These are phyloP conservation scores for Ptilonorhynchus violaceus DNA, from an alignment of 2,113 vertebrate species.

Conservation along the genomic window DNA sequence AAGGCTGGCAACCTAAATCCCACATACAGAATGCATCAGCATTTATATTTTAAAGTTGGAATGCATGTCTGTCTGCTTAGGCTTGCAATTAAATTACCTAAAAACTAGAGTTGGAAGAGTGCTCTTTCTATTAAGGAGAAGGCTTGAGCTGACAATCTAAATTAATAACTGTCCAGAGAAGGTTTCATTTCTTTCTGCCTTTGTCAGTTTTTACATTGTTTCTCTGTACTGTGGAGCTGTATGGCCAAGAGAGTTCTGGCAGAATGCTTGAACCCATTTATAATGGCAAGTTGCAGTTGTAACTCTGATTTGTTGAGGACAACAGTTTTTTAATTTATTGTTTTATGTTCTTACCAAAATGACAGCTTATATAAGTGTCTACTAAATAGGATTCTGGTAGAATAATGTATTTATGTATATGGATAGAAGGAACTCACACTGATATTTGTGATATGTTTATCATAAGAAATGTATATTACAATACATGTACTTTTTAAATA, in stretches of 20 bases:
- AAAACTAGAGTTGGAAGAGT: not conserved
- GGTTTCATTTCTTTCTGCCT: not conserved
- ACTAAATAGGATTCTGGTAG: not conserved
- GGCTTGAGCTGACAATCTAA: not conserved
- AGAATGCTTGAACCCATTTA: not conserved
- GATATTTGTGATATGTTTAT: not conserved
- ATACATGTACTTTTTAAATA: not conserved
- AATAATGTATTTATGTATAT: not conserved
- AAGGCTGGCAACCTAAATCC: slow-evolving; percentile 26
- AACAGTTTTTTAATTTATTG: not conserved
- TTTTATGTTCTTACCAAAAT: not conserved
- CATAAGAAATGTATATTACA: not conserved
- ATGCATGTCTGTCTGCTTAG: not conserved
- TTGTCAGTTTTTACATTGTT: not conserved
- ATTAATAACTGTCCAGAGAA: not conserved
- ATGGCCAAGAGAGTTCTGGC: not conserved
- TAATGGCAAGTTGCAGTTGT: not conserved
- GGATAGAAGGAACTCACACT: not conserved
- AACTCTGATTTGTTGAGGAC: not conserved
- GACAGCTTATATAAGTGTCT: not conserved
- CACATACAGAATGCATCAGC: not conserved
- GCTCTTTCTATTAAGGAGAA: not conserved
- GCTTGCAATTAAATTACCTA: not conserved
- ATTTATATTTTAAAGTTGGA: slow-evolving; percentile 18
- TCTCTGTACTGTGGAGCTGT: not conserved